Conservation (phyloP, 1,140 invertebrate genomes). For the Calycopis cecrops region DNA sequence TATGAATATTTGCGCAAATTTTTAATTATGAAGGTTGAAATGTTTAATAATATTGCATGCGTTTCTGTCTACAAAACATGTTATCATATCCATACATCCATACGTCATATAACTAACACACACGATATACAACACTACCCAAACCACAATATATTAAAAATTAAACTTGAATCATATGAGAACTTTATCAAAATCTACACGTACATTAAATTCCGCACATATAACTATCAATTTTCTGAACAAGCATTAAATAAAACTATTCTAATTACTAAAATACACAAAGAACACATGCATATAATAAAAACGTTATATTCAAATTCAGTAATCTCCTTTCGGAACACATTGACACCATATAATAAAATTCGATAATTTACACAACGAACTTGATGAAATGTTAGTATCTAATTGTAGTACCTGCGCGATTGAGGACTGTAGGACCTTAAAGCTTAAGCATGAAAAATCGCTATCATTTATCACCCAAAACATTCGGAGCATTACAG, state of each 20-base stretch:
- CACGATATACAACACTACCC: no score
- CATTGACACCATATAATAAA: not conserved
- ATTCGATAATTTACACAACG: conserved; percentile 1
- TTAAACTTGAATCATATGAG: no score
- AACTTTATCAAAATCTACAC: no score
- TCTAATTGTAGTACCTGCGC: not conserved
- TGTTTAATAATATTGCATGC: not conserved
- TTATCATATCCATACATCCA: not conserved
- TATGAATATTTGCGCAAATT: not conserved
- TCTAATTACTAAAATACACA: not conserved
- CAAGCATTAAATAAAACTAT: no score
- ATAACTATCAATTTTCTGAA: no score
- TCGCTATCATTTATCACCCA: not conserved
- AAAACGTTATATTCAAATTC: no score
- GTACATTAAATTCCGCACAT: no score
- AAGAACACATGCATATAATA: no score
- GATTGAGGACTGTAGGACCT: not conserved
- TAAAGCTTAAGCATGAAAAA: not conserved
- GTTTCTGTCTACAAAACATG: not conserved
- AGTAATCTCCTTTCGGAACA: no score
- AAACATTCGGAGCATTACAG: not conserved
- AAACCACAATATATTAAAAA: no score
- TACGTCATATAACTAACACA: no score
- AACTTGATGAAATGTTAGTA: not conserved
- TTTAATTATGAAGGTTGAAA: not conserved